Evolutionary conservation across 2,113 vertebrate species (phyloP).

Genomic region (Trichomycterus rosablanca): DNA sequence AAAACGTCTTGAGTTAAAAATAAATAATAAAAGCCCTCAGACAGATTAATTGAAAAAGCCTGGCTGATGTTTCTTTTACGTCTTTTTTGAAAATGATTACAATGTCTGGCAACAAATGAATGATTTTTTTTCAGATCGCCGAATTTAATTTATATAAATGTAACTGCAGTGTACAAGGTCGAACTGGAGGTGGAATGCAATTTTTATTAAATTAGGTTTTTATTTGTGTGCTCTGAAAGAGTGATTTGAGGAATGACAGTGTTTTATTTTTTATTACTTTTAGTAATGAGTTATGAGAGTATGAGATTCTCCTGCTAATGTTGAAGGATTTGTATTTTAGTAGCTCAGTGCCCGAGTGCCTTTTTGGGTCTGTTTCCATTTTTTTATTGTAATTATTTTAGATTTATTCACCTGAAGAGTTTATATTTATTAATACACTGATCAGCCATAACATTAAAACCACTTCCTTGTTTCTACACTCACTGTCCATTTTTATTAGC

Average conservation of each 20-base stretch:
- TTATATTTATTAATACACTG: neutral
- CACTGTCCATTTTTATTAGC: no score
- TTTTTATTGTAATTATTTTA: no score
- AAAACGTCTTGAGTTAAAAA: no score
- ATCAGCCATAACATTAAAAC: no score
- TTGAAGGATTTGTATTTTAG: slow-evolving; percentile 24
- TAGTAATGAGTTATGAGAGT: slow-evolving; percentile 74
- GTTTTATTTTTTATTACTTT: slow-evolving; percentile 73
- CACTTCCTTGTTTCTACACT: no score
- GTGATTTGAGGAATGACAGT: slow-evolving; percentile 74
- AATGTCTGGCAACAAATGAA: slow-evolving; percentile 72
- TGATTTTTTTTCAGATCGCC: slow-evolving; percentile 73
- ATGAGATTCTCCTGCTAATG: slow-evolving; percentile 55
- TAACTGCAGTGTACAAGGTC: slow-evolving; percentile 74
- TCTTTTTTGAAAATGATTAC: slow-evolving; percentile 65
- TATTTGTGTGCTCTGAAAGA: slow-evolving; percentile 78
- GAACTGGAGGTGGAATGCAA: slow-evolving; percentile 74
- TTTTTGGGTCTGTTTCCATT: slow-evolving; percentile 9
- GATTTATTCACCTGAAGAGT: neutral
- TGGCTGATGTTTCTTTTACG: neutral
- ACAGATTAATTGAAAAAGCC: no score
- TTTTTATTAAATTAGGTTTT: slow-evolving; percentile 80
- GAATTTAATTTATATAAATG: slow-evolving; percentile 76
- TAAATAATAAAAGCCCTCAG: no score
- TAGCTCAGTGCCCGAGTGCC: neutral